Base-by-base conservation (phyloP, 2,797 vertebrate genomes). In the Naso thynnoides region DNA sequence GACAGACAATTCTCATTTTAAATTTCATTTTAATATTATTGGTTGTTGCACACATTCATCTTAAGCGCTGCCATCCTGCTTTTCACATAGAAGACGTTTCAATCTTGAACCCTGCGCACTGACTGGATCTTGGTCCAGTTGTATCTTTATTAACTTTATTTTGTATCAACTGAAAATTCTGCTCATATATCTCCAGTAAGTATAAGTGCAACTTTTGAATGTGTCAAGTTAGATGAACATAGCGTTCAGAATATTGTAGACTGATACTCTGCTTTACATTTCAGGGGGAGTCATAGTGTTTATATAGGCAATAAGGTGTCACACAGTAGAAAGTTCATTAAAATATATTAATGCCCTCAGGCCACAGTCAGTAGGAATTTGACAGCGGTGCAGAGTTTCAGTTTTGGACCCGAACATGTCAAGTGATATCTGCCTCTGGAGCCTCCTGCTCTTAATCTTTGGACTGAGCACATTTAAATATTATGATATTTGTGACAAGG, bases 361-460 rank as follows among this genome's bases (percentile, higher is more conserved):
- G 26, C 11, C 38, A 36, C 21, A 31, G 57, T 39, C 58, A 27
- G 5, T 39, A 13, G 45, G 45, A 19, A 41, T 45, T 49, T 63
- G 73, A n/a, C 50, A 57, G 5, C 31, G 67, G 33, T 27, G 55
- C 77, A 24, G 31, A 62, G 49, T 68, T 47, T 71, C 24, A 78
- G 56, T 4, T 27, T 42, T 54, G 53, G 64, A 76, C 56, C 31
- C 58, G 53, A 75, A 47, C 56, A 47, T 82, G 73, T 71, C 71
- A 78, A 62, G 53, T 27, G 65, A 71, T 88, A 85, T 88, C 88
- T 85, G n/a, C n/a, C n/a, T n/a, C n/a, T n/a, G 87, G 78, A 77
- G 73, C 72, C 38, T 18, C 11, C 33, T 42, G 67, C 66, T 77
- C 55, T 52, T 57, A 56, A 62, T 31, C 60, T 45, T 61, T 55